Conservation (phyloP, 2,888 invertebrate genomes). For the Pammene fasciana region DNA sequence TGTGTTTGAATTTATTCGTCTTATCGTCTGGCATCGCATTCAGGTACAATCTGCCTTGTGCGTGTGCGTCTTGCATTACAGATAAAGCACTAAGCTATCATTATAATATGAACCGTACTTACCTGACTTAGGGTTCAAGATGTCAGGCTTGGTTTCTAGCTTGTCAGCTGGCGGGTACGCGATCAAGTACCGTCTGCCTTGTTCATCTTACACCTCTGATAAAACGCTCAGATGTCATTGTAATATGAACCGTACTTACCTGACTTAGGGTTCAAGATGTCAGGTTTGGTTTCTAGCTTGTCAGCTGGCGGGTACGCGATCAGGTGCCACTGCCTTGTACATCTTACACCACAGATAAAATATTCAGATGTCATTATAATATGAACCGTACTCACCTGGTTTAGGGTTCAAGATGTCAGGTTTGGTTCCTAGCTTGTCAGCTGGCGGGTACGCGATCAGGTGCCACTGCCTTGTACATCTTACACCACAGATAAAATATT, state of each 20-base stretch:
- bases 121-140: no score
- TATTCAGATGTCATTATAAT: neutral
- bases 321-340: constrained; percentile 72
- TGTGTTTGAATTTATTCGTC: no score
- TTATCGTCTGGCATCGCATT: no score
- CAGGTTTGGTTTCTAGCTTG: constrained; percentile 74
- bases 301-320: constrained; percentile 73
- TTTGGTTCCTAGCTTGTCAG: constrained; percentile 72
- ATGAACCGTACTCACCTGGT: constrained; percentile 44
- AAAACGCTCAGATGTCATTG: no score
- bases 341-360: constrained; percentile 76
- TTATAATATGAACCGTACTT: no score
- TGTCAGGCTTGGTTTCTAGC: no score
- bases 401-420: constrained; percentile 77
- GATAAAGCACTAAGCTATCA: no score
- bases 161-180: no score
- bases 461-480: constrained; percentile 73
- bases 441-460: constrained; percentile 73
- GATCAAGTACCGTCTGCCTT: no score
- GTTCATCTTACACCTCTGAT: no score
- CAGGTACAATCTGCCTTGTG: no score
- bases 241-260: neutral
- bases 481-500: constrained; percentile 80
- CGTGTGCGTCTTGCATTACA: no score
- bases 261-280: constrained; percentile 74